A percentile compares a stretch with the other conserved stretches of the same genome.
Conservation (phyloP, 2,888 invertebrate genomes). For the Dryobota labecula region DNA sequence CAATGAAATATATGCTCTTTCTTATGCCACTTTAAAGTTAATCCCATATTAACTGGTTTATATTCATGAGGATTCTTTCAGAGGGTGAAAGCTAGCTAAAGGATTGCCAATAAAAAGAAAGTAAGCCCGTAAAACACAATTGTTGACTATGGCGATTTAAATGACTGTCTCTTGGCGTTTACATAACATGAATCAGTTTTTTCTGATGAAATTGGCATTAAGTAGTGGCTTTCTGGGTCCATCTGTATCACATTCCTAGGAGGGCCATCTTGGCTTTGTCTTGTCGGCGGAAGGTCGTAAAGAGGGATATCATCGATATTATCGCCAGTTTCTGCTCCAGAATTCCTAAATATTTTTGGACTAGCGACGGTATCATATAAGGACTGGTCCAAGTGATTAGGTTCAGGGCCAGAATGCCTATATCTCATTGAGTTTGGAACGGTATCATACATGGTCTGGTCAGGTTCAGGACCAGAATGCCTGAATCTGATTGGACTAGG, state of each 20-base stretch:
- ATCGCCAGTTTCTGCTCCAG: conserved; percentile 15
- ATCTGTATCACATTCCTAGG: conserved; percentile 34
- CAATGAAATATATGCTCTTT: not conserved
- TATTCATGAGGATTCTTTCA: conserved; percentile 1
- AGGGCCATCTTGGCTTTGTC: conserved; percentile 13
- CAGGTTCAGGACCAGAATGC: conserved; percentile 23
- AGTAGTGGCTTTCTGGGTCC: conserved; percentile 49
- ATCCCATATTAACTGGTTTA: not conserved
- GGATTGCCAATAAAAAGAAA: not conserved
- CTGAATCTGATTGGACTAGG: conserved; percentile 47
- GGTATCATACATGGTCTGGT: conserved; percentile 15
- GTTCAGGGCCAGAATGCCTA: conserved; percentile 7
- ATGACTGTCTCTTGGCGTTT: conserved; percentile 46
- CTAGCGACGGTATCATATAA: conserved; percentile 16
- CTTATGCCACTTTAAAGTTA: no score
- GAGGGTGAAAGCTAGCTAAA: not conserved
- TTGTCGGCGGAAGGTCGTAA: conserved; percentile 52
- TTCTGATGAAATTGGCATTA: conserved; percentile 39
- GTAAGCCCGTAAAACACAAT: not conserved
- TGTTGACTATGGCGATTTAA: not conserved
- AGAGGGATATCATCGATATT: conserved; percentile 24
- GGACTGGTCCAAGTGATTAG: not conserved
- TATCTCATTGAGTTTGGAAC: conserved; percentile 35
- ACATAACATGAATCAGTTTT: conserved; percentile 48
- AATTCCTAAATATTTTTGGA: not conserved